Evolutionary conservation across 2,888 invertebrate species (phyloP).

Genomic region (Cabera pusaria): DNA sequence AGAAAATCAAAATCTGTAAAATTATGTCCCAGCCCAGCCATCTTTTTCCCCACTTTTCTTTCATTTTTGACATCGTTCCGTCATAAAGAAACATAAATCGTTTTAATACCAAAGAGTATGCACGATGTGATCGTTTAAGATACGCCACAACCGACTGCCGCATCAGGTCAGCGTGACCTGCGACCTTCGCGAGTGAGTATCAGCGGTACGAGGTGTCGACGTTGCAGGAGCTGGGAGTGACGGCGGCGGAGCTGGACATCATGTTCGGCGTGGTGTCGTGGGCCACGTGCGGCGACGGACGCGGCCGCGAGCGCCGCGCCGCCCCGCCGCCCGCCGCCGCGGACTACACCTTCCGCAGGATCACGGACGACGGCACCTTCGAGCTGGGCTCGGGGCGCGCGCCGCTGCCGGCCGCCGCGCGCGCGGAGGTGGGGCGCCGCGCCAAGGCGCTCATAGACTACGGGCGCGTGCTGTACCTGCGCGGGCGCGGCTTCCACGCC

Average conservation of each 20-base stretch:
- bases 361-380: conserved; percentile 28
- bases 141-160: no score
- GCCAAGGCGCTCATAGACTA: conserved; percentile 91
- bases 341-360: conserved; percentile 28
- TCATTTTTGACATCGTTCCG: no score
- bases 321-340: conserved; percentile 58
- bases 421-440: conserved; percentile 83
- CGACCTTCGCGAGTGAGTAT: no score
- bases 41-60: no score
- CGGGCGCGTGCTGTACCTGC: conserved; percentile 87
- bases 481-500: conserved; percentile 82
- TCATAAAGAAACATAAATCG: no score
- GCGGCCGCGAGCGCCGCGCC: conserved; percentile 72
- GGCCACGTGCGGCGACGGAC: conserved; percentile 92
- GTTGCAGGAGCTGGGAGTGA: conserved; percentile 84
- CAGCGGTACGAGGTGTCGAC: no score
- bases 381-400: not conserved
- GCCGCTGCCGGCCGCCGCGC: not conserved
- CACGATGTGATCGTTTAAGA: no score
- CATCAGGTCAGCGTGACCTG: no score
- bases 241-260: conserved; percentile 86
- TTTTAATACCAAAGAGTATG: no score
- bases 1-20: no score
- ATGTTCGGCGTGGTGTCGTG: conserved; percentile 93
- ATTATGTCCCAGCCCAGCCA: no score